Conservation (phyloP, 2,888 invertebrate genomes). For the Gastrophysa polygoni region DNA sequence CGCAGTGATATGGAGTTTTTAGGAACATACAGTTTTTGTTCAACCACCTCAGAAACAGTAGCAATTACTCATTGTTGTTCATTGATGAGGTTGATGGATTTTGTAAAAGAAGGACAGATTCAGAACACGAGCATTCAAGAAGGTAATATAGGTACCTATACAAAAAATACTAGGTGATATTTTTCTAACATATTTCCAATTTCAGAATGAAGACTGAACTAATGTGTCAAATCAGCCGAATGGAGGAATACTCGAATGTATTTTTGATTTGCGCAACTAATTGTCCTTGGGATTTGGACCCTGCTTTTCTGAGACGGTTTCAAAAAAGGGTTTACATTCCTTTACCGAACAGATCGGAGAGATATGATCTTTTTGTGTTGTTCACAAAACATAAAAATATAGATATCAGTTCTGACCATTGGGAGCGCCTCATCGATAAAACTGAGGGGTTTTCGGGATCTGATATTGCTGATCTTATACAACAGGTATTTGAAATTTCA, state of each 20-base stretch:
- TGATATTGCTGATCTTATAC: constrained; percentile 60
- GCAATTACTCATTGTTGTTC: constrained; percentile 60
- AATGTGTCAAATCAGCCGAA: constrained; percentile 61
- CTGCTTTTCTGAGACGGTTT: constrained; percentile 64
- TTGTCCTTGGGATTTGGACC: constrained; percentile 68
- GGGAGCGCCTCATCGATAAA: constrained; percentile 48
- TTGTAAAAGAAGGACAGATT: constrained; percentile 59
- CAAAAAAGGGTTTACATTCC: constrained; percentile 64
- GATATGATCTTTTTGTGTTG: constrained; percentile 48
- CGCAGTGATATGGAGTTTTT: constrained; percentile 19
- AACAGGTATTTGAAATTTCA: constrained; percentile 38
- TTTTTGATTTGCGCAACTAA: constrained; percentile 65
- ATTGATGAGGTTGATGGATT: constrained; percentile 67
- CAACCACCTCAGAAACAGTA: constrained; percentile 43
- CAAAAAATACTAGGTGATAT: not conserved
- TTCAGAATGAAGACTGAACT: constrained; percentile 64
- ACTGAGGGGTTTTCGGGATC: constrained; percentile 64
- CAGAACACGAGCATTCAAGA: constrained; percentile 61
- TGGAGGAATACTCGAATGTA: constrained; percentile 47
- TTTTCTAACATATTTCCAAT: not conserved
- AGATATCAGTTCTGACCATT: constrained; percentile 27
- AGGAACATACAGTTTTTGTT: constrained; percentile 50
- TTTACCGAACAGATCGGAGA: constrained; percentile 55
- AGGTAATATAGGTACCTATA: constrained; percentile 51
- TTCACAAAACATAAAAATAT: constrained; percentile 44